Base-by-base conservation (phyloP, 2,888 invertebrate genomes). In the Bombylius major region DNA sequence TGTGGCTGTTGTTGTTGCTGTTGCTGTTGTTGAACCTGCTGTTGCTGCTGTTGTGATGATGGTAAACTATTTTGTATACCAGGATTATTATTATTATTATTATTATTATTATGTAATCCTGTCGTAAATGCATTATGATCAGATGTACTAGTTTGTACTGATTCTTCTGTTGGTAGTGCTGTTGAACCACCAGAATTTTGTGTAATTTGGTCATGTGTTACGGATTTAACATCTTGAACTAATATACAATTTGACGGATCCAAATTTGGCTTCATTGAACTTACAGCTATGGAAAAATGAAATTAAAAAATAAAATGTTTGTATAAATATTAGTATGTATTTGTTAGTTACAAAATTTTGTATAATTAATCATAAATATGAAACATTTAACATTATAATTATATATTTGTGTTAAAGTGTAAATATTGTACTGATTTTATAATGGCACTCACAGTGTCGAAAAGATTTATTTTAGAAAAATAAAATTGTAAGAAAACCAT, bases 211-310 rank as follows among this genome's bases (percentile, higher is more conserved):
- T 90, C 89, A 72, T 90, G 87, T 67, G 90, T 89, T 66, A 89
- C 87, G 68, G 89, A 87, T 58, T 73, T 73, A 53, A 74, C 73
- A 66, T 74, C 91, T 82, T 90, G 89, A 71, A 90, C 89, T 76
- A 90, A 79, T 74, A 90, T 89, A 78, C 90, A 91, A 77, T 89
- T 89, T 70, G 88, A 82, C 77, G 86, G 84, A 80, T 90, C 89
- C 81, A 87, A 84, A 77, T 84, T 85, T 74, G 86, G 85, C 77
- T 89, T 86, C 87, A 90, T 89, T 73, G 89, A 89, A 79, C 87
- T 89, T 78, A 89, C 86, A 74, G 89, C 89, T 90, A 83, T 50
- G 23, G 23, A 23, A 23, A 23, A 23, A 23, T 23, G 23, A 23
- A 23, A 23, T 23, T 23, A 23, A 2, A 23, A 23, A 23, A 23